Evolutionary conservation across 2,888 invertebrate species (phyloP).

Genomic region (Microchrysa polita): DNA sequence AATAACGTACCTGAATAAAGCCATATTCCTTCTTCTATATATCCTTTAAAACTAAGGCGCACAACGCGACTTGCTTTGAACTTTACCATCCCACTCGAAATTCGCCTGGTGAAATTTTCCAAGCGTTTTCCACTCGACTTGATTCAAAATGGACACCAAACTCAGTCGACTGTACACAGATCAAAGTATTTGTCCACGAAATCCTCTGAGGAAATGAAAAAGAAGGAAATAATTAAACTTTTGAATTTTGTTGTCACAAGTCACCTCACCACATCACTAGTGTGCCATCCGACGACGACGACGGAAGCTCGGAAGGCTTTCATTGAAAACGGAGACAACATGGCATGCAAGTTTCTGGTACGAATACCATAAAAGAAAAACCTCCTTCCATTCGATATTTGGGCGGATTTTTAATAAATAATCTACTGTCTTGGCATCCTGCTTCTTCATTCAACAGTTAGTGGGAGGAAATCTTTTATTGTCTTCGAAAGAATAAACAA

Average conservation of each 20-base stretch:
- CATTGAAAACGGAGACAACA: neutral
- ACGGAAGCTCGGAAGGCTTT: neutral
- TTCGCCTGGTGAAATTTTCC: neutral
- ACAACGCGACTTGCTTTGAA: conserved; percentile 19
- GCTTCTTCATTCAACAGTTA: neutral
- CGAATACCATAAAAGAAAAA: neutral
- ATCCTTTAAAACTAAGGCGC: too few species aligned
- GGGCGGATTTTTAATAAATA: conserved; percentile 32
- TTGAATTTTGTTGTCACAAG: conserved; percentile 25
- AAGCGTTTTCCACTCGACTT: conserved; percentile 29
- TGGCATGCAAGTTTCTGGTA: neutral
- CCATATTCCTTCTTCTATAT: too few species aligned
- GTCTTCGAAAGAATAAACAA: conserved; percentile 12
- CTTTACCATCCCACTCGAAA: neutral
- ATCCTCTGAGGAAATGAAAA: conserved; percentile 18
- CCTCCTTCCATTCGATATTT: neutral
- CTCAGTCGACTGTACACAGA: conserved; percentile 18
- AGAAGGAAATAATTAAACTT: conserved; percentile 41
- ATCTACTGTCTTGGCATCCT: conserved; percentile 6
- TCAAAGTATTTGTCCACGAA: conserved; percentile 33
- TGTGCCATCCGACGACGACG: too few species aligned
- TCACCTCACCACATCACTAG: too few species aligned
- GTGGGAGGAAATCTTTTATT: conserved; percentile 24
- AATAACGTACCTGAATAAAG: too few species aligned
- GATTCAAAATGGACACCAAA: conserved; percentile 19